Base-by-base conservation (phyloP, 2,797 vertebrate genomes). In the Danio tinwini region DNA sequence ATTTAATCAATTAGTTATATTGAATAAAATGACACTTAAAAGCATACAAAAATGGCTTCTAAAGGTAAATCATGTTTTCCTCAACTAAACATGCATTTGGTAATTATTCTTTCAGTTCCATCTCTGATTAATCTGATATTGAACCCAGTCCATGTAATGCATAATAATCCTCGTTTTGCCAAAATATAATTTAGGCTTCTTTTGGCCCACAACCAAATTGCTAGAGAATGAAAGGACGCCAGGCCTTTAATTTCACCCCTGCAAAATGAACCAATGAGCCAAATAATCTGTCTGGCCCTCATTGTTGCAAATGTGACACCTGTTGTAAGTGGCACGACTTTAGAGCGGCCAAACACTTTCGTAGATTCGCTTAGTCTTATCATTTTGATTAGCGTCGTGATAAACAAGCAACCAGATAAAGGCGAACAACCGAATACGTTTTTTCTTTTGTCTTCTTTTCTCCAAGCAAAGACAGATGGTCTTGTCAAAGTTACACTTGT, bases 211-310 rank as follows among this genome's bases (percentile, higher is more conserved):
- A 56, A 75, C 81, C 85, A 82, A 75, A 74, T 81, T 75, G 81
- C 73, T 63, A 79, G 62, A 76, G 85, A 84, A 61, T 58, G 61
- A 82, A 82, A 78, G 85, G 81, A 76, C 53, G 74, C 85, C 85
- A 84, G 62, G 76, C 67, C 71, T 74, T 76, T 84, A 78, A 86
- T 86, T 84, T 78, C 80, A 81, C 74, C 82, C 49, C 70, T 81
- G 81, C 82, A 82, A 81, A 84, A 78, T 76, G 78, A 86, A 86
- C 85, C 85, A 84, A 82, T 84, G 85, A 86, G 85, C 74, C 82
- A 84, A 67, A 82, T 84, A 84, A 86, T 84, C 76, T 82, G 76
- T 64, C 77, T 74, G 82, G 80, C 77, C 81, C 77, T 80, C 80
- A 61, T 78, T 78, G 81, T 65, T 67, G 80, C 80, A 81, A 81